Evolutionary conservation across 2,797 vertebrate genomes (phyloP).

Genomic region (Anniella stebbinsi): DNA sequence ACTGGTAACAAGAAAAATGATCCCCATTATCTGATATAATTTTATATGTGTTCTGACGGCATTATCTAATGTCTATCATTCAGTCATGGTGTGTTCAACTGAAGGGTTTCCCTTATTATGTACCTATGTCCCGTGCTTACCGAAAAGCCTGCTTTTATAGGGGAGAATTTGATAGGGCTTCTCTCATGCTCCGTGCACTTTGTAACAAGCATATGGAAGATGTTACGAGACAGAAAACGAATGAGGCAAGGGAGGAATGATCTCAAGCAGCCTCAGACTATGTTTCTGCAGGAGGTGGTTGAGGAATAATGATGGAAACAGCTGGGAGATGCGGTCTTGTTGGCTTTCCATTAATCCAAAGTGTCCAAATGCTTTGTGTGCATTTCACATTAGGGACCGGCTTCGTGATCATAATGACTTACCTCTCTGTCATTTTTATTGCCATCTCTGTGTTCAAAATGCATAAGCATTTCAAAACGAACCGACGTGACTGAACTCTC

Average conservation of each 20-base stretch:
- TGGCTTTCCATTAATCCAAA: slow-evolving; percentile 53
- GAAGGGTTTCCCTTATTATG: slow-evolving; percentile 62
- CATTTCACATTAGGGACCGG: slow-evolving; percentile 70
- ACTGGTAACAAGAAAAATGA: slow-evolving; percentile 63
- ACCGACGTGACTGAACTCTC: slow-evolving; percentile 75
- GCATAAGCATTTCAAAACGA: slow-evolving; percentile 71
- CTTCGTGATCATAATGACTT: slow-evolving; percentile 75
- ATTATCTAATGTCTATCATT: slow-evolving; percentile 66
- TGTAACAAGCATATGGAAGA: slow-evolving; percentile 50
- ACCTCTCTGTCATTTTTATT: slow-evolving; percentile 74
- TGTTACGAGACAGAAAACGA: slow-evolving; percentile 46
- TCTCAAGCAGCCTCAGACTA: slow-evolving; percentile 27
- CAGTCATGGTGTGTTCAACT: slow-evolving; percentile 59
- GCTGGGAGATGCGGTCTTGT: slow-evolving; percentile 34
- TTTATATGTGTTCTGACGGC: slow-evolving; percentile 57
- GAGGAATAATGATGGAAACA: slow-evolving; percentile 27
- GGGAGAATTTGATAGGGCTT: not conserved
- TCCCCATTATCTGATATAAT: slow-evolving; percentile 67
- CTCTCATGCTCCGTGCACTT: slow-evolving; percentile 29
- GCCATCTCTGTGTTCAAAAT: slow-evolving; percentile 69
- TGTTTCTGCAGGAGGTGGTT: slow-evolving; percentile 24
- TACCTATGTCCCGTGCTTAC: slow-evolving; percentile 38
- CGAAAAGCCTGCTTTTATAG: slow-evolving; percentile 44
- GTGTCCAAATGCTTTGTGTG: slow-evolving; percentile 51
- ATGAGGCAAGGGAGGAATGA: slow-evolving; percentile 32